These are phyloP conservation scores for Alectoris magna DNA, from an alignment of 2,797 vertebrate genomes.

Conservation along the genomic window DNA sequence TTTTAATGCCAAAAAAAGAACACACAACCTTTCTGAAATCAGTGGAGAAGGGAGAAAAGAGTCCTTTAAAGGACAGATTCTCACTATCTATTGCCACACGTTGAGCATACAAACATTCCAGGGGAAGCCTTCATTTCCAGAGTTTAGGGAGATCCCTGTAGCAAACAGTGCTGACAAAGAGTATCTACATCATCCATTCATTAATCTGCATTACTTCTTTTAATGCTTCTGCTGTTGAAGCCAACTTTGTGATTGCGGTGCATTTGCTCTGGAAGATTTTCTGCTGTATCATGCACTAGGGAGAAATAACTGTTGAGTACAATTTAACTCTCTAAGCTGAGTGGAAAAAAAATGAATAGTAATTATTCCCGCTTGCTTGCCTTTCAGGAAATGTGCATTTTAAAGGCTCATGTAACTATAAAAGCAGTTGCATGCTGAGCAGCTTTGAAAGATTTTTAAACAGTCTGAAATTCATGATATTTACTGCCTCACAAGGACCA, in stretches of 20 bases:
- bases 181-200: slow-evolving; percentile 55
- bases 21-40: not conserved
- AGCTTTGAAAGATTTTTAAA: slow-evolving; percentile 55
- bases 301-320: slow-evolving; percentile 74
- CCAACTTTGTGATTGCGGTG: slow-evolving; percentile 56
- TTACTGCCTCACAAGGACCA: slow-evolving; percentile 54
- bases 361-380: slow-evolving; percentile 70
- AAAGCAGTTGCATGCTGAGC: slow-evolving; percentile 64
- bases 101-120: slow-evolving; percentile 7
- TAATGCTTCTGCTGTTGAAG: slow-evolving; percentile 57
- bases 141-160: slow-evolving; percentile 45
- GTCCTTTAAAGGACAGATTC: not conserved
- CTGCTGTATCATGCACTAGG: slow-evolving; percentile 73
- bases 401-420: slow-evolving; percentile 57
- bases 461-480: slow-evolving; percentile 49
- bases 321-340: slow-evolving; percentile 71
- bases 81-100: not conserved
- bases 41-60: not conserved
- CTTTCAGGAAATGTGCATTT: slow-evolving; percentile 71
- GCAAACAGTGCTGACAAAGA: slow-evolving; percentile 57
- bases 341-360: slow-evolving; percentile 66
- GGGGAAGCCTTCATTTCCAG: slow-evolving; percentile 36
- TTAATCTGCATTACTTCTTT: slow-evolving; percentile 68
- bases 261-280: slow-evolving; percentile 70
- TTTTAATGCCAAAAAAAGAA: slow-evolving; percentile 11